Evolutionary conservation across 1,140 invertebrate genomes (phyloP).

Genomic region (Thaumetopoea pityocampa): DNA sequence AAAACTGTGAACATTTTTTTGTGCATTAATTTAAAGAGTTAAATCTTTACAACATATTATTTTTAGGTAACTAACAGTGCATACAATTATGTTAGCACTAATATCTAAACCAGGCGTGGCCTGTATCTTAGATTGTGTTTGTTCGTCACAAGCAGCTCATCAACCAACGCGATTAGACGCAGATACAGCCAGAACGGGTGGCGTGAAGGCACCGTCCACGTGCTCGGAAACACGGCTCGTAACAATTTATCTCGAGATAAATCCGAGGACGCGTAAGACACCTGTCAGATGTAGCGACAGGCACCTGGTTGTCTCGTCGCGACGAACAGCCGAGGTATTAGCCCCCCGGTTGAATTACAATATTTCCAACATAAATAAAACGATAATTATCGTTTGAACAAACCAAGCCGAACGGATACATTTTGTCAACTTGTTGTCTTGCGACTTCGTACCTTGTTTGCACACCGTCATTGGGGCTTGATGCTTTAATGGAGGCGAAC

Average conservation of each 20-base stretch:
- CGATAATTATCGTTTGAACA: constrained; percentile 58
- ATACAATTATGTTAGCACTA: too few species aligned
- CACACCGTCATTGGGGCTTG: constrained; percentile 9
- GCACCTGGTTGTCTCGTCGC: constrained; percentile 44
- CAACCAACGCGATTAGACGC: too few species aligned
- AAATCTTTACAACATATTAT: too few species aligned
- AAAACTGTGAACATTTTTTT: too few species aligned
- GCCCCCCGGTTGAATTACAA: constrained; percentile 50
- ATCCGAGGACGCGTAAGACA: constrained; percentile 55
- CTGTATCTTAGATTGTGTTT: too few species aligned
- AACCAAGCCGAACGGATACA: constrained; percentile 44
- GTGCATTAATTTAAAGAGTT: too few species aligned
- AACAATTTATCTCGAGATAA: constrained; percentile 55
- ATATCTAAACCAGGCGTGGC: too few species aligned
- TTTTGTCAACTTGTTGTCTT: constrained; percentile 46
- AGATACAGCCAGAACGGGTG: too few species aligned
- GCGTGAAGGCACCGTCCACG: too few species aligned
- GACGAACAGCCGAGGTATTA: constrained; percentile 32
- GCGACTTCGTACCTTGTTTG: constrained; percentile 33
- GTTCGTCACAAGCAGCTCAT: too few species aligned
- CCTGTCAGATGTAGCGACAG: constrained; percentile 56
- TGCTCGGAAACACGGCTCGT: constrained; percentile 17
- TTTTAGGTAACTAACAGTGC: too few species aligned
- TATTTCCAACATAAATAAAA: constrained; percentile 62
- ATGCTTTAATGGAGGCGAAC: constrained; percentile 24